Base-by-base conservation (phyloP, 2,113 vertebrate species). In the Nothocercus julius region DNA sequence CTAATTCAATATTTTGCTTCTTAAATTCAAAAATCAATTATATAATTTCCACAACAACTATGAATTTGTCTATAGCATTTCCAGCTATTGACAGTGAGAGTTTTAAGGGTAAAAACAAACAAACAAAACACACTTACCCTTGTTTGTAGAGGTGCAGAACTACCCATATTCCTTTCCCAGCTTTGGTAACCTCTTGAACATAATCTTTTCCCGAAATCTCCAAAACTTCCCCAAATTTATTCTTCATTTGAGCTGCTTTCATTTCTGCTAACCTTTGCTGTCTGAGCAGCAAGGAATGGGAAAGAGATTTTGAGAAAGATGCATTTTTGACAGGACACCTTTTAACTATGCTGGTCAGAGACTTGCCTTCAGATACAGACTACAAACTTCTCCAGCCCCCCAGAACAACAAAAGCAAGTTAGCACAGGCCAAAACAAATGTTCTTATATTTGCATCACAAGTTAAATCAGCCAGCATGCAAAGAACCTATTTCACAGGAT, bases 131-230 rank as follows among this genome's bases (percentile, higher is more conserved):
- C 64, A 70, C 93, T 97, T 98, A 99, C 99, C 99, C 99, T 97
- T 98, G 99, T 91, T 99, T 99, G 98, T 99, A 99, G 95, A 99
- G 99, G 76, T 99, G 99, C 94, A 99, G 94, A 89, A 99, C 96
- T 67, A 99, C 99, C 99, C 99, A 99, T 91, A 99, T 97, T 38
- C 97, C 98, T 4, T 98, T 98, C 79, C 99, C 98, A 22, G 99
- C 99, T 97, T 99, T 98, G 9, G 99, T 99, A 78, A 99, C 98
- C 97, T 99, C 99, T 82, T 99, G 98, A 93, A 99, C 69, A 4
- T 99, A 99, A 92, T 99, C 99, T 95, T 99, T 98, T n/a, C 98
- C 99, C 0, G 99, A 99, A 95, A 99, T 99, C 95, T 99, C 99
- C 15, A 82, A 72, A 87, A 99, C 56, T 72, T 99, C 99, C 11